Conservation (phyloP, 2,797 vertebrate species). For the Pagetopsis macropterus region DNA sequence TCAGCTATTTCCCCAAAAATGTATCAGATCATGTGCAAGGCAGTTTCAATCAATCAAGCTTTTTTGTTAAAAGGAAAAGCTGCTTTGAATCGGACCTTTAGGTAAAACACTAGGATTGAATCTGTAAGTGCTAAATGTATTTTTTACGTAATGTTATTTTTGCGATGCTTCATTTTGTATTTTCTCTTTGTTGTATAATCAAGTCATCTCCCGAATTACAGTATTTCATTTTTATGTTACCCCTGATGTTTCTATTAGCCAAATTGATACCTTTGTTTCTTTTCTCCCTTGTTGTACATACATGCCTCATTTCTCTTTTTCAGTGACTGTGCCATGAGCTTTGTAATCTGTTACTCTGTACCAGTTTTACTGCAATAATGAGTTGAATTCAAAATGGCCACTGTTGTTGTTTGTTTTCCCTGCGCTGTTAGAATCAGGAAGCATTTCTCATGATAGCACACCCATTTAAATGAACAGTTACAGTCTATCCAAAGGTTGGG, state of each 20-base stretch:
- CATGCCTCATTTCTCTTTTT: conserved; percentile 77
- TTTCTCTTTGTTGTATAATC: conserved; percentile 78
- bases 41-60: conserved; percentile 65
- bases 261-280: conserved; percentile 65
- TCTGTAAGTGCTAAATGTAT: conserved; percentile 74
- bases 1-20: conserved; percentile 81
- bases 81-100: conserved; percentile 72
- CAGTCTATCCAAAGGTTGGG: not conserved
- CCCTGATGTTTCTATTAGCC: conserved; percentile 74
- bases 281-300: conserved; percentile 78
- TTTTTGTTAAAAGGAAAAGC: conserved; percentile 59
- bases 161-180: conserved; percentile 70
- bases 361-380: conserved; percentile 83
- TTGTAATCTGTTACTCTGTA: conserved; percentile 81
- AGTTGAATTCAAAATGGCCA: conserved; percentile 77
- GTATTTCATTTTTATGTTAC: conserved; percentile 74
- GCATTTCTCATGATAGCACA: not conserved
- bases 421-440: not conserved
- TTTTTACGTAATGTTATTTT: conserved; percentile 73
- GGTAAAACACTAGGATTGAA: conserved; percentile 68
- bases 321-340: conserved; percentile 81
- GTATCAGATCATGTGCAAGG: conserved; percentile 56
- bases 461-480: not conserved
- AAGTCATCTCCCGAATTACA: conserved; percentile 69
- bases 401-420: conserved; percentile 68